Evolutionary conservation across 2,113 vertebrate species (phyloP).

Genomic region (Gymnocephalus cernua): DNA sequence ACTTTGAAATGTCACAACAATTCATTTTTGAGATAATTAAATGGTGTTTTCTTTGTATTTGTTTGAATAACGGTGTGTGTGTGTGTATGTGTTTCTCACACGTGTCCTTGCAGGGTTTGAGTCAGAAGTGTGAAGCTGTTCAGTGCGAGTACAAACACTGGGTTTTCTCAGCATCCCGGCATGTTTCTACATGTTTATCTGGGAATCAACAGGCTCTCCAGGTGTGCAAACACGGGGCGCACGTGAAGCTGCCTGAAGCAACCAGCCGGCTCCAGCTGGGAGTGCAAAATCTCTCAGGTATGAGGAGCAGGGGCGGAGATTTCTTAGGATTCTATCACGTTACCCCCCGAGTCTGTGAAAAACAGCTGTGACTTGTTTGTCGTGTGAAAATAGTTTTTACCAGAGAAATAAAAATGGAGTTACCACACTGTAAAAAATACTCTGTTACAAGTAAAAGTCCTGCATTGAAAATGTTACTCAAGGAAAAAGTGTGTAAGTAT

Average conservation of each 20-base stretch:
- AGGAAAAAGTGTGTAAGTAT: no score
- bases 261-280: slow-evolving; percentile 28
- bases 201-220: slow-evolving; percentile 48
- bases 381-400: neutral
- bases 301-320: neutral
- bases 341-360: neutral
- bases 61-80: neutral
- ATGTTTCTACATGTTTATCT: slow-evolving; percentile 54
- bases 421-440: no score
- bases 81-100: neutral
- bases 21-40: neutral
- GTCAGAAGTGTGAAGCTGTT: slow-evolving; percentile 20
- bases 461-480: no score
- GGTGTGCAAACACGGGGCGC: slow-evolving; percentile 58
- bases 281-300: slow-evolving; percentile 12
- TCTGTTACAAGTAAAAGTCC: no score
- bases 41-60: neutral
- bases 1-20: neutral
- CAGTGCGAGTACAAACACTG: slow-evolving; percentile 19
- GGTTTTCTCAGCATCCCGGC: slow-evolving; percentile 1
- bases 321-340: neutral
- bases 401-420: no score
- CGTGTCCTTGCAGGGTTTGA: neutral
- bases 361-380: slow-evolving; percentile 17
- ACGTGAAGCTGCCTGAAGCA: slow-evolving; percentile 44